Conservation (phyloP, 2,797 vertebrate genomes). For the Thalassophryne amazonica region DNA sequence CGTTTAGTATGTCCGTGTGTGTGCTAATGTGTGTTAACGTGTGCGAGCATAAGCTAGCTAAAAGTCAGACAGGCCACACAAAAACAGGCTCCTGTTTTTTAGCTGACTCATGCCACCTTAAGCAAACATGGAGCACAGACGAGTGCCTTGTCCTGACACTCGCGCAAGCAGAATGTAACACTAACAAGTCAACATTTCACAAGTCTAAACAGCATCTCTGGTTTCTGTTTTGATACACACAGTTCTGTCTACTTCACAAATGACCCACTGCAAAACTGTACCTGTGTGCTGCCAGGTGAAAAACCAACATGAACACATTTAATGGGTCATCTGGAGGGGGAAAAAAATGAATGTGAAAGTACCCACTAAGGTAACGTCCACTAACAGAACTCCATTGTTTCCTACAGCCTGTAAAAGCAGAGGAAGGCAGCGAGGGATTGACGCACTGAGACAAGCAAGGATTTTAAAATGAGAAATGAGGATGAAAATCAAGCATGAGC, state of each 20-base stretch:
- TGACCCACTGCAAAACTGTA: slow-evolving; percentile 41
- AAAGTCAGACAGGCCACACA: slow-evolving; percentile 63
- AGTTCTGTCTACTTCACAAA: slow-evolving; percentile 34
- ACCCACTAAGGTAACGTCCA: slow-evolving; percentile 29
- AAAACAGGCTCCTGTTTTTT: slow-evolving; percentile 74
- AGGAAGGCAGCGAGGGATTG: slow-evolving; percentile 3
- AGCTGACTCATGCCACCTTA: slow-evolving; percentile 77
- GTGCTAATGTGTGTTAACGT: slow-evolving; percentile 4
- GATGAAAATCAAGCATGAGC: slow-evolving; percentile 12
- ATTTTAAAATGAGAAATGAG: slow-evolving; percentile 19
- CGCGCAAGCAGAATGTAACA: slow-evolving; percentile 28
- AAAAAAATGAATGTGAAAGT: slow-evolving; percentile 10
- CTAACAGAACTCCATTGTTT: slow-evolving; percentile 59
- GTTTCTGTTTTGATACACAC: slow-evolving; percentile 55
- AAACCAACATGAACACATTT: slow-evolving; percentile 29
- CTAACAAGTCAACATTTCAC: slow-evolving; percentile 64
- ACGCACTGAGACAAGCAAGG: not conserved
- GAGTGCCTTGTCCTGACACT: slow-evolving; percentile 64
- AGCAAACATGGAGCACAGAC: slow-evolving; percentile 77
- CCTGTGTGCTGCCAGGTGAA: slow-evolving; percentile 28
- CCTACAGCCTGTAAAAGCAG: slow-evolving; percentile 30
- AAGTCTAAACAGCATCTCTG: slow-evolving; percentile 57
- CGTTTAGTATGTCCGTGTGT: slow-evolving; percentile 5
- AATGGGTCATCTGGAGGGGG: slow-evolving; percentile 28
- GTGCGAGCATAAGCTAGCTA: slow-evolving; percentile 36